Evolutionary conservation across 1,140 invertebrate genomes (phyloP).

Genomic region (Parasteatoda tepidariorum): DNA sequence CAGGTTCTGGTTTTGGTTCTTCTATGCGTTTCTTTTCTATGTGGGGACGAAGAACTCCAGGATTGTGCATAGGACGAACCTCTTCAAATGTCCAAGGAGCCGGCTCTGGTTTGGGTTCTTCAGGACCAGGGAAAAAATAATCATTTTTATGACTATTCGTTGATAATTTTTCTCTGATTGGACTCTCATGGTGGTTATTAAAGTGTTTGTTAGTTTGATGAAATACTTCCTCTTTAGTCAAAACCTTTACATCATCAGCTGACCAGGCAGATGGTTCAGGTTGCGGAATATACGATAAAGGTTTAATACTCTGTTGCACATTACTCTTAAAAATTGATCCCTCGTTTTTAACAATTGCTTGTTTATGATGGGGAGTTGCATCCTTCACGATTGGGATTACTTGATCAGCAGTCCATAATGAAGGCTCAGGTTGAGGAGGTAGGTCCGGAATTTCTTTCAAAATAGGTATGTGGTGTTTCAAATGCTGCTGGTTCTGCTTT

Average conservation of each 20-base stretch:
- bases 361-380: neutral
- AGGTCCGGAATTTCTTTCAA: neutral
- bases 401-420: neutral
- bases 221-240: conserved; percentile 33
- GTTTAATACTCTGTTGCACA: no score
- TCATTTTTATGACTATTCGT: no score
- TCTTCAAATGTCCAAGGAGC: conserved; percentile 40
- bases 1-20: conserved; percentile 41
- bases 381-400: neutral
- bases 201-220: neutral
- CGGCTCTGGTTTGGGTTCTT: conserved; percentile 10
- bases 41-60: neutral
- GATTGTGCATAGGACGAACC: conserved; percentile 36
- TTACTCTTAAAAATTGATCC: no score
- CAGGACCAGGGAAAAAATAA: no score
- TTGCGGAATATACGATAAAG: no score
- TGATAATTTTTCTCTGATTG: no score
- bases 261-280: conserved; percentile 15
- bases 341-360: no score
- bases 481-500: neutral
- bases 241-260: conserved; percentile 9
- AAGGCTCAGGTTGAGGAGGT: neutral
- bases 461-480: conserved; percentile 7
- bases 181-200: neutral
- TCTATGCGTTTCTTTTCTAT: neutral